A percentile compares a stretch with the other conserved stretches of the same genome.
Conservation (phyloP, 1,140 invertebrate species). For the Copidosoma floridanum region DNA sequence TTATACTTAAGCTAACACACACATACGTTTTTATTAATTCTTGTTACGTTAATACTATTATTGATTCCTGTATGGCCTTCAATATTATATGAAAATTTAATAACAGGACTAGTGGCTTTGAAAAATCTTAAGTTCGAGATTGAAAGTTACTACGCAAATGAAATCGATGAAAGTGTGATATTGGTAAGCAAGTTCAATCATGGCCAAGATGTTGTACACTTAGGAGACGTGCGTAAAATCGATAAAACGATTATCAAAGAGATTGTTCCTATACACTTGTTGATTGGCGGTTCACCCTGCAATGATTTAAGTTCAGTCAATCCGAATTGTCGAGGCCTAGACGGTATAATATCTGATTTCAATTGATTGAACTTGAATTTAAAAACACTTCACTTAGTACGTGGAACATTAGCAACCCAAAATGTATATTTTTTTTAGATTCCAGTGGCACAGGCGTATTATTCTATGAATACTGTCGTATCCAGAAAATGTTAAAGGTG, state of each 20-base stretch:
- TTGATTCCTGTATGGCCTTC: too few relatives aligned
- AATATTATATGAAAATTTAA: too few relatives aligned
- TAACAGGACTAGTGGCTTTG: too few relatives aligned
- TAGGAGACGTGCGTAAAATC: constrained; percentile 53
- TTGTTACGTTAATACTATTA: too few relatives aligned
- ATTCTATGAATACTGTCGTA: constrained; percentile 60
- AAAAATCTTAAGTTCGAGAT: constrained; percentile 55
- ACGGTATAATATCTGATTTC: constrained; percentile 43
- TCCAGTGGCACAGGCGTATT: constrained; percentile 57
- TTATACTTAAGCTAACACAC: too few relatives aligned
- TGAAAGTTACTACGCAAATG: constrained; percentile 61
- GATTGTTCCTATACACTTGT: constrained; percentile 61
- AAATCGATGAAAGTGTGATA: constrained; percentile 60
- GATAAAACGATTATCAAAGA: constrained; percentile 43
- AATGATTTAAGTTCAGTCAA: constrained; percentile 65
- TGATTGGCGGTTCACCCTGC: constrained; percentile 65
- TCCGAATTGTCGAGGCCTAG: constrained; percentile 59
- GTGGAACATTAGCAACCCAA: too few relatives aligned
- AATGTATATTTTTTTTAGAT: constrained; percentile 43
- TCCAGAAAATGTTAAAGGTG: constrained; percentile 50
- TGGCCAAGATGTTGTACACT: constrained; percentile 48
- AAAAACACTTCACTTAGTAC: too few relatives aligned
- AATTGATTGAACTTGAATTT: too few relatives aligned
- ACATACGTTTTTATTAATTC: too few relatives aligned
- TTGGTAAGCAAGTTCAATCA: too few relatives aligned